phyloP scores from a whole-genome alignment of 2,888 invertebrate genomes.

The Torymus texanus region DNA sequence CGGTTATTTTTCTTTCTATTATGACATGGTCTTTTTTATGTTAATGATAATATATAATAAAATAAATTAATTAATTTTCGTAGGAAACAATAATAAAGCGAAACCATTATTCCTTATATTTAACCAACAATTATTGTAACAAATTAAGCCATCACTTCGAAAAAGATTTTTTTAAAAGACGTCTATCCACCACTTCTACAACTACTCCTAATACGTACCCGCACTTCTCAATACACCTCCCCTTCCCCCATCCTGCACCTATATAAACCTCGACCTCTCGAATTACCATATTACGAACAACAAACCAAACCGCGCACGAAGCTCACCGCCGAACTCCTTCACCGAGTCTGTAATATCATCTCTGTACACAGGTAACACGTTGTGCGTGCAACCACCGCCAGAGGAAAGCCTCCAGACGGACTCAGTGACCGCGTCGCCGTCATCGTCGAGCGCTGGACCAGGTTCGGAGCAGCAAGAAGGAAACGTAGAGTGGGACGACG shows the following conservation, averaged over 20 bases:
- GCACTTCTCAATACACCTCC: too few species aligned
- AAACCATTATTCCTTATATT: too few species aligned
- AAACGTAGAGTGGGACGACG: neutral
- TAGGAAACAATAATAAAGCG: too few species aligned
- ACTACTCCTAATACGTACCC: too few species aligned
- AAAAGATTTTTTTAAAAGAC: too few species aligned
- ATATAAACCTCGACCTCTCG: neutral
- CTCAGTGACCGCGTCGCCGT: slow-evolving; percentile 56
- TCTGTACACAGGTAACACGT: slow-evolving; percentile 73
- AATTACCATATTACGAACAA: neutral
- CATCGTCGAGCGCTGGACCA: neutral
- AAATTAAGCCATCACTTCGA: too few species aligned
- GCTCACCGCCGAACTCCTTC: slow-evolving; percentile 44
- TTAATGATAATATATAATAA: too few species aligned
- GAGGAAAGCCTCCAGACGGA: slow-evolving; percentile 70
- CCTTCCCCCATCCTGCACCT: neutral
- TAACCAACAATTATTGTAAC: too few species aligned
- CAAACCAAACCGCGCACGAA: neutral
- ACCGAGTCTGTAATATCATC: slow-evolving; percentile 32
- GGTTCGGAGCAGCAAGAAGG: neutral
- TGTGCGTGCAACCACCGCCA: slow-evolving; percentile 76
- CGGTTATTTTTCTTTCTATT: too few species aligned
- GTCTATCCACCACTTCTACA: too few species aligned
- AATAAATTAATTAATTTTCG: too few species aligned
- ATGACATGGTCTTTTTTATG: too few species aligned